These are phyloP conservation scores for Sebastes taczanowskii DNA, from an alignment of 2,797 vertebrate species.

Conservation along the genomic window DNA sequence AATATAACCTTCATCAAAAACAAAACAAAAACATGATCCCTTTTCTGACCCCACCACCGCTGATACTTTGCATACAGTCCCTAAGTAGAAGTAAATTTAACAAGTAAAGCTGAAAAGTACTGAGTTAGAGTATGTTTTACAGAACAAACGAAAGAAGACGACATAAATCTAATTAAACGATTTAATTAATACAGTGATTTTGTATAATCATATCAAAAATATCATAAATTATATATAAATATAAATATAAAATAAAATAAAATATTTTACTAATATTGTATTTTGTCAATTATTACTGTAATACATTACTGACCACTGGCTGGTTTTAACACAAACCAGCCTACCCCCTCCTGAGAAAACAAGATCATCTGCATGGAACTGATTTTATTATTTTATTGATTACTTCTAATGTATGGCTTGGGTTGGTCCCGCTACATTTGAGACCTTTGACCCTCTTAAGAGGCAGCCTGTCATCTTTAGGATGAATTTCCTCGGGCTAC, in stretches of 20 bases:
- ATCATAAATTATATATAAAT: not conserved
- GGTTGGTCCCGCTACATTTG: not conserved
- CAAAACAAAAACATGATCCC: not conserved
- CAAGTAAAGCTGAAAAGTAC: not conserved
- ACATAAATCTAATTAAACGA: too few species aligned
- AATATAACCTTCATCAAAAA: not conserved
- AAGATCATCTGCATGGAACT: not conserved
- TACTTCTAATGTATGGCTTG: not conserved
- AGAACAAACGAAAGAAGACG: not conserved
- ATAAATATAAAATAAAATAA: not conserved
- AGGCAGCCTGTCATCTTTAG: not conserved
- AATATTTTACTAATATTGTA: not conserved
- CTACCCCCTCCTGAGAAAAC: not conserved
- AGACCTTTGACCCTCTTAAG: not conserved
- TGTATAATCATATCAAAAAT: not conserved
- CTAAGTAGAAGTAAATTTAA: not conserved
- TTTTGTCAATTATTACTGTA: not conserved
- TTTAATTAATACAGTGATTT: not conserved
- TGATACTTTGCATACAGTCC: not conserved
- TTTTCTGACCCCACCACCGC: rapidly evolving
- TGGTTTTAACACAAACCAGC: not conserved
- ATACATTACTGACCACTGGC: not conserved
- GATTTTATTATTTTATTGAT: slow-evolving; percentile 12
- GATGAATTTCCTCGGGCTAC: slow-evolving; percentile 1
- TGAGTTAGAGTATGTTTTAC: not conserved